phyloP scores from a whole-genome alignment of 2,888 invertebrate species.

The Cryptocheilus praepositus region DNA sequence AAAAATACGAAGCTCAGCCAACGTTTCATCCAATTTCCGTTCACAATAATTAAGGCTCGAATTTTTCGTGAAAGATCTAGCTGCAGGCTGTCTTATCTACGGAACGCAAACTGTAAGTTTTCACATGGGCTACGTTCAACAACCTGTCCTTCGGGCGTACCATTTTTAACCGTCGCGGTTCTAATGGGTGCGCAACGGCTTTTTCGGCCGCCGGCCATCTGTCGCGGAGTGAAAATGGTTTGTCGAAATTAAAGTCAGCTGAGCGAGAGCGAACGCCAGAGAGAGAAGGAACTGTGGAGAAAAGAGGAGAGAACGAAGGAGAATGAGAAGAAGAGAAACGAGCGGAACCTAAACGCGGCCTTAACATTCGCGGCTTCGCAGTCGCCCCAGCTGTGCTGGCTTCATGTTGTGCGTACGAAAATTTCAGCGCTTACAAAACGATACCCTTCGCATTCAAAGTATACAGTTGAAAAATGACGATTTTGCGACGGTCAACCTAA shows the following conservation, averaged over 20 bases:
- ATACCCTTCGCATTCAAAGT: too few relatives aligned
- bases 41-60: background rate
- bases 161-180: slow-evolving; percentile 59
- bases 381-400: background rate
- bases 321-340: slow-evolving; percentile 2
- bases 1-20: background rate
- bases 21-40: background rate
- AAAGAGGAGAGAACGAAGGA: background rate
- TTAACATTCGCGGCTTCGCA: slow-evolving; percentile 3
- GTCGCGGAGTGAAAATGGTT: slow-evolving; percentile 70
- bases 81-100: slow-evolving; percentile 10
- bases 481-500: too few relatives aligned
- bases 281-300: background rate
- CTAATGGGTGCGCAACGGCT: slow-evolving; percentile 73
- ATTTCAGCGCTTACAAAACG: background rate
- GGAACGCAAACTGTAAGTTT: slow-evolving; percentile 20
- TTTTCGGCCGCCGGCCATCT: slow-evolving; percentile 73
- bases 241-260: slow-evolving; percentile 73
- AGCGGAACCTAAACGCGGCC: slow-evolving; percentile 5
- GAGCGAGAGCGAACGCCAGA: slow-evolving; percentile 48
- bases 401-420: background rate
- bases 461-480: too few relatives aligned
- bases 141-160: slow-evolving; percentile 60
- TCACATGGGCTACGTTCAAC: slow-evolving; percentile 48
- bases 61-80: background rate